A percentile compares a stretch with the other conserved stretches of the same genome.
phyloP scores from a whole-genome alignment of 2,113 vertebrate species.

The Saccopteryx leptura region DNA sequence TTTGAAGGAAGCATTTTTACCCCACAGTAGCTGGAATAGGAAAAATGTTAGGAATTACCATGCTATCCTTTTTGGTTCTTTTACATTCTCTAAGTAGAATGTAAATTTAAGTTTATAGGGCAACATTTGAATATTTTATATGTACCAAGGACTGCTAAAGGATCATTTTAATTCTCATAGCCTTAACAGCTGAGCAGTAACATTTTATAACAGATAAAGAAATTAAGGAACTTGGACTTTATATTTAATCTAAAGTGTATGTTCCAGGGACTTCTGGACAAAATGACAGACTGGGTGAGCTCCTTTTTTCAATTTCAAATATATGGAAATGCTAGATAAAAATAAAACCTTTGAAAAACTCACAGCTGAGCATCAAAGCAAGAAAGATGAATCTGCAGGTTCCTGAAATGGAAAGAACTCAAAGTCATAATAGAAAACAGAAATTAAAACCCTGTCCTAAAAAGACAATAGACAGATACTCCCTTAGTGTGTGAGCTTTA shows the following conservation, averaged over 20 bases:
- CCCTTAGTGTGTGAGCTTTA: neutral
- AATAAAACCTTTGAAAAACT: slow-evolving; percentile 40
- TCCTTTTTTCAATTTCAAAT: slow-evolving; percentile 32
- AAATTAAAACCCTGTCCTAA: neutral
- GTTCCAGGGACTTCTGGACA: neutral
- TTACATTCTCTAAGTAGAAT: slow-evolving; percentile 28
- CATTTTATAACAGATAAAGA: slow-evolving; percentile 25
- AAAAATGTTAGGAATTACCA: neutral
- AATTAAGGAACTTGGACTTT: slow-evolving; percentile 33
- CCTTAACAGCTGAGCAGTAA: neutral
- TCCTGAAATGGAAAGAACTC: neutral
- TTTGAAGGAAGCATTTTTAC: slow-evolving; percentile 32
- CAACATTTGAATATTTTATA: slow-evolving; percentile 32
- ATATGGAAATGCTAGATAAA: slow-evolving; percentile 35
- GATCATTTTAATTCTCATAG: neutral
- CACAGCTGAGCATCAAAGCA: neutral
- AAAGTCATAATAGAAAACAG: slow-evolving; percentile 19
- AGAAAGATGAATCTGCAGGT: slow-evolving; percentile 17
- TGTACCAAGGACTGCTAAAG: neutral
- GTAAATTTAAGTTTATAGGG: slow-evolving; percentile 32
- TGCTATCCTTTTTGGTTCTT: neutral
- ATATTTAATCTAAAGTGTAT: slow-evolving; percentile 31
- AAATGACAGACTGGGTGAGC: neutral
- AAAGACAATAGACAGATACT: neutral
- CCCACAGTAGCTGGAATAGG: neutral